Conservation (phyloP, 2,797 vertebrate species). For the Pangasius sanitwongsei region DNA sequence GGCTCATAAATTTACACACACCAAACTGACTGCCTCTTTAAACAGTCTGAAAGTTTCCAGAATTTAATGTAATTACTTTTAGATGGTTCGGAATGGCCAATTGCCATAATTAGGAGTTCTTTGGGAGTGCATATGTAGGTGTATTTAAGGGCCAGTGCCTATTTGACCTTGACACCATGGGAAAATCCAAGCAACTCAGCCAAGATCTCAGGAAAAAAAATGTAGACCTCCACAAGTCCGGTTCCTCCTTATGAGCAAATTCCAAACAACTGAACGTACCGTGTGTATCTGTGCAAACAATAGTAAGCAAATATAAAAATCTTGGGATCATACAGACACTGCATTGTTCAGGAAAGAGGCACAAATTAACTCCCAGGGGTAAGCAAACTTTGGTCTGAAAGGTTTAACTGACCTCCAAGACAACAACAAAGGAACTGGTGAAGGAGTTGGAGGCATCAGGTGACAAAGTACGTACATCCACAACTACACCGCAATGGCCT, state of each 20-base stretch:
- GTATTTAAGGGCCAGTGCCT: neutral
- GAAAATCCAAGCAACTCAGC: neutral
- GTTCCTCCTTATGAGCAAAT: neutral
- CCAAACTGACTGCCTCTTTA: neutral
- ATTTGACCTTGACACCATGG: neutral
- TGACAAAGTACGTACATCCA: too few species aligned
- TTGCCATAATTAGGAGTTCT: neutral
- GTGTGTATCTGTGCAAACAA: neutral
- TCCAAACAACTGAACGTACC: neutral
- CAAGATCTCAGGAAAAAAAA: neutral
- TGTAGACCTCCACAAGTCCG: neutral
- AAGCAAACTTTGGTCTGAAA: too few species aligned
- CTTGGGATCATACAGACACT: too few species aligned
- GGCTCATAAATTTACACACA: neutral
- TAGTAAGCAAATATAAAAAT: too few species aligned
- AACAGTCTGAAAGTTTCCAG: too few species aligned
- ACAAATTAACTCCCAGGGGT: too few species aligned
- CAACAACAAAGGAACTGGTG: too few species aligned
- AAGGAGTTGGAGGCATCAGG: too few species aligned
- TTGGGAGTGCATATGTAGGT: neutral
- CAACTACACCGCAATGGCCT: too few species aligned
- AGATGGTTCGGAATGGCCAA: neutral
- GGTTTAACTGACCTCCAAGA: too few species aligned
- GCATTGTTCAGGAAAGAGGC: too few species aligned
- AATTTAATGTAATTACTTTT: neutral